Evolutionary conservation across 2,797 vertebrate genomes (phyloP), one percentile per base, ranked within the genome.

Genomic region (Tragopan temminckii): DNA sequence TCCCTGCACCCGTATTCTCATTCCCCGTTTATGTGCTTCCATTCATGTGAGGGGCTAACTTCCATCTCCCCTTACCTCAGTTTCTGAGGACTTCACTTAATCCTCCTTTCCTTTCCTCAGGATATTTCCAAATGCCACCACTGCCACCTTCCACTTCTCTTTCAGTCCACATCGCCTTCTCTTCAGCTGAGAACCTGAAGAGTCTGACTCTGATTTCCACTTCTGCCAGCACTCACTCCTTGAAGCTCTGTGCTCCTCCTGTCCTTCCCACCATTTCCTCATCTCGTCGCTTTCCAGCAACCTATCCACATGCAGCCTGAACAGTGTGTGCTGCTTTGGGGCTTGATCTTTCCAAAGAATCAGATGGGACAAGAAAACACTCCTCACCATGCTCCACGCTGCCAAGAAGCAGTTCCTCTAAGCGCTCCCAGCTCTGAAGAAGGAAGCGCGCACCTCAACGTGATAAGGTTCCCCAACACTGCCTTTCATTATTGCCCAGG

Each of bases 71-170:
- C 52, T 48, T 38, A 17, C 1, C 50, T 52, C 38, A 8, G 0
- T 13, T 77, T 43, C 70, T 11, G 24, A 14, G 40, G 13, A 55
- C 59, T 79, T 50, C 38, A 21, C 11, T 11, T 25, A n/a, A 20
- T 18, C 42, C 52, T 20, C 23, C 46, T 25, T 61, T 38, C 62
- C 31, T 36, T 64, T 46, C 13, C 80, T 23, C 3, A 0, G 33
- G 71, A 81, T 2, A 2, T 2, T 6, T 7, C 9, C 70, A 27
- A 80, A 50, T 0, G 7, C 0, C 0, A 20, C 25, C 6, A 24
- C 38, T 31, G 35, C 11, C 63, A 64, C 74, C 21, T 83, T 81
- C 61, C 43, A 40, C 4, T 31, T 68, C 16, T 29, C 29, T 53
- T 53, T 29, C 27, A 53, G 29, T 18, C 27, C 29, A 29, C 29